phyloP scores from a whole-genome alignment of 2,797 vertebrate species.

The Otus scops region DNA sequence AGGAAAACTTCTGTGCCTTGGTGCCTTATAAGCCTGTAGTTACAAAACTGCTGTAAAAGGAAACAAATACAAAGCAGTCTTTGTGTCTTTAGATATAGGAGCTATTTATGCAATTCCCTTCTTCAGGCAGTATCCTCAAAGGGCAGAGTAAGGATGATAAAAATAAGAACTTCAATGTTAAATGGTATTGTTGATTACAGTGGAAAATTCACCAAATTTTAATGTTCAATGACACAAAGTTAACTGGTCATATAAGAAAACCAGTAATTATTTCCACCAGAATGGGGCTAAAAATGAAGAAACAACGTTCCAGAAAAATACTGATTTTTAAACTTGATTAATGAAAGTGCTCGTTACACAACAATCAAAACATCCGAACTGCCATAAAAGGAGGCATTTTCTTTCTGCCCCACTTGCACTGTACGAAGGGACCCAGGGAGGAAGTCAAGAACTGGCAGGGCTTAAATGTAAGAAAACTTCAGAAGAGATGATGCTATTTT shows the following conservation, averaged over 20 bases:
- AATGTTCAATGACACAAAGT: background rate
- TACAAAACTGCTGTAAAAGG: background rate
- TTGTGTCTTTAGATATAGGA: background rate
- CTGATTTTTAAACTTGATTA: background rate
- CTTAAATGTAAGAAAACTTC: background rate
- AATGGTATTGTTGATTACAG: background rate
- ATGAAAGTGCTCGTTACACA: background rate
- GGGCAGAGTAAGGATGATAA: background rate
- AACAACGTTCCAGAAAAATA: background rate
- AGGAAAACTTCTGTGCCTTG: background rate
- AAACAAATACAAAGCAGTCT: background rate
- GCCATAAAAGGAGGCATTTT: background rate
- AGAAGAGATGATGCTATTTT: background rate
- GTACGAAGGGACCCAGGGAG: background rate
- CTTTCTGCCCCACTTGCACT: background rate
- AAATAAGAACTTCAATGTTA: background rate
- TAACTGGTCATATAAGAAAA: background rate
- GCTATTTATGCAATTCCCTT: background rate
- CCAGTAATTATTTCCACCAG: background rate
- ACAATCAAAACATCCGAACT: background rate
- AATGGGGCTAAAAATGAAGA: background rate
- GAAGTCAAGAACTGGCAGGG: background rate
- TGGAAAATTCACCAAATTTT: background rate
- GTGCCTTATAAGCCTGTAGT: background rate
- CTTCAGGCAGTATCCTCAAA: slow-evolving; percentile 3